Percentiles rank a stretch among this genome's conserved stretches.
Conservation (phyloP, 2,797 vertebrate genomes). For the Eospalax fontanierii region DNA sequence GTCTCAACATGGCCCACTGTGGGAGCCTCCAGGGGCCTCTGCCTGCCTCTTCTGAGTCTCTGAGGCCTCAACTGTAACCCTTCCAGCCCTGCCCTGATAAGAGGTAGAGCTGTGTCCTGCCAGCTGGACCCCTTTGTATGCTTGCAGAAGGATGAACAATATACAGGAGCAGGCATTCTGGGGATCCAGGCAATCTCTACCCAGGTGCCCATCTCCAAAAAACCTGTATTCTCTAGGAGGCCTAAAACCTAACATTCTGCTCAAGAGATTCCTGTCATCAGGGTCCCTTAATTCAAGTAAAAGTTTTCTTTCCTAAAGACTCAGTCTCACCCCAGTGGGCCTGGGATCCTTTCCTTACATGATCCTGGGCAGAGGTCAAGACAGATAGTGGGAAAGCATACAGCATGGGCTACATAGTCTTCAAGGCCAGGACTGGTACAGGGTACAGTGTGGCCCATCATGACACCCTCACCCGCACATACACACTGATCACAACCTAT, state of each 20-base stretch:
- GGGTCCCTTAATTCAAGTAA: background rate
- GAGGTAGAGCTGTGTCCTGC: background rate
- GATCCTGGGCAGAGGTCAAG: background rate
- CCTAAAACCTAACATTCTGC: background rate
- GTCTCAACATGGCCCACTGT: background rate
- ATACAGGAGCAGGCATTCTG: background rate
- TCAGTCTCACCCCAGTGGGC: background rate
- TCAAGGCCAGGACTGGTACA: background rate
- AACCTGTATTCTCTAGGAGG: background rate
- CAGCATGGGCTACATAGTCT: background rate
- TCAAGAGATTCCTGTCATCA: background rate
- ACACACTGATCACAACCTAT: background rate
- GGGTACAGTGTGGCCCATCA: constrained; percentile 2
- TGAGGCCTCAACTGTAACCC: background rate
- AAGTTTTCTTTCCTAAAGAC: background rate
- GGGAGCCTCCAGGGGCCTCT: background rate
- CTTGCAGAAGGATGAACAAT: background rate
- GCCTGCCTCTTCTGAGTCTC: background rate
- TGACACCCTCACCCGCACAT: background rate
- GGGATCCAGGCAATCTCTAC: background rate
- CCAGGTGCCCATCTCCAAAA: background rate
- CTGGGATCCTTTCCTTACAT: background rate
- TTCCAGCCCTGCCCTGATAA: background rate
- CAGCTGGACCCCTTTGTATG: no score
- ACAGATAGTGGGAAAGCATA: background rate